Percentiles rank a stretch among this genome's conserved stretches.
Conservation (phyloP, 2,797 vertebrate genomes). For the Sebastolobus altivelis region DNA sequence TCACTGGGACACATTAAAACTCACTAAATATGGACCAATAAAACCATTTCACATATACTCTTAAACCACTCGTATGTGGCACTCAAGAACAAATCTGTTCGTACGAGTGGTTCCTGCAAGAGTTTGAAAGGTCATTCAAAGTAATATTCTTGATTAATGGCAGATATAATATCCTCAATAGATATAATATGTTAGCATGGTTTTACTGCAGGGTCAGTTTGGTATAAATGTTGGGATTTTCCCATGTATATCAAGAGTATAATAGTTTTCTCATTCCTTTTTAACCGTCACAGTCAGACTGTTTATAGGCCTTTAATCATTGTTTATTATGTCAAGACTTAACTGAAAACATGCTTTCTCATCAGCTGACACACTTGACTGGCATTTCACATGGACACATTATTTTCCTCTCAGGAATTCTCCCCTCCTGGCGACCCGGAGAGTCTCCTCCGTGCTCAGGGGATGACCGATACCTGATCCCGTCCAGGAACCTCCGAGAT, state of each 20-base stretch:
- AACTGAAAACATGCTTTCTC: conserved; percentile 75
- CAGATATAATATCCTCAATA: conserved; percentile 8
- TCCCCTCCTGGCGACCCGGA: conserved; percentile 55
- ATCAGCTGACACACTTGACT: conserved; percentile 69
- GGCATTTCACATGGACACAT: conserved; percentile 59
- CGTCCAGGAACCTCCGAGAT: conserved; percentile 51
- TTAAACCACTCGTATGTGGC: background rate
- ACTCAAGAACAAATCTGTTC: background rate
- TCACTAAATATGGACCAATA: background rate
- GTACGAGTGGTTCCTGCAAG: background rate
- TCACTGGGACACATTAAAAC: background rate
- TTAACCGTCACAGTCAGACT: conserved; percentile 46
- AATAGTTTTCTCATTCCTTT: conserved; percentile 48
- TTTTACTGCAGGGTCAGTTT: background rate
- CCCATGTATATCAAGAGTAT: conserved; percentile 26
- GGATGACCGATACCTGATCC: conserved; percentile 73
- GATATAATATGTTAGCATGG: background rate
- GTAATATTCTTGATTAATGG: background rate
- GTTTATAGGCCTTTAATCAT: conserved; percentile 69
- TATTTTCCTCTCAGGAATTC: conserved; percentile 75
- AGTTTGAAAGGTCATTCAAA: background rate
- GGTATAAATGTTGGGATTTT: background rate
- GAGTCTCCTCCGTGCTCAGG: conserved; percentile 40
- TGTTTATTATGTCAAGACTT: conserved; percentile 73
- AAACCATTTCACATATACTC: background rate